phyloP scores from a whole-genome alignment of 37 sponge, comb jelly and placozoan species.

The Corticium candelabrum region DNA sequence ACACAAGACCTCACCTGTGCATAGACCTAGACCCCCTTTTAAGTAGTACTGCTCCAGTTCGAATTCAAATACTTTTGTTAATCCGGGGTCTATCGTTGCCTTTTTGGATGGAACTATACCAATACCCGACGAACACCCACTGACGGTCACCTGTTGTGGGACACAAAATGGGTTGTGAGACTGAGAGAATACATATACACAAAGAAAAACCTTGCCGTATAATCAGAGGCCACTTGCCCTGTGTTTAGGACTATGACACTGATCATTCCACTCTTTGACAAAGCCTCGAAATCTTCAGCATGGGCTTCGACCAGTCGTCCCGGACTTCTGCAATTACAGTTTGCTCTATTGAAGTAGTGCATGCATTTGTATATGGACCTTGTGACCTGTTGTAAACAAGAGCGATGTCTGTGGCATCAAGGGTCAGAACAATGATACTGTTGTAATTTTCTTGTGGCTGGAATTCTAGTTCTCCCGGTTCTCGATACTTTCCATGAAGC shows the following conservation, averaged over 20 bases:
- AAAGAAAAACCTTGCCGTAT: constrained; percentile 48
- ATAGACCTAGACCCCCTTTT: background rate
- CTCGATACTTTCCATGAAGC: background rate
- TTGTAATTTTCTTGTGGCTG: background rate
- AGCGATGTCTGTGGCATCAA: background rate
- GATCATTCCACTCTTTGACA: constrained; percentile 42
- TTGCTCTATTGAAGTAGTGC: no score
- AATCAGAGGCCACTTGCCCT: constrained; percentile 45
- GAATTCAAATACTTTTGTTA: background rate
- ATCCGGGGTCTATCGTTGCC: background rate
- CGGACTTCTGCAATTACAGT: constrained; percentile 26
- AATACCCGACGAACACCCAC: background rate
- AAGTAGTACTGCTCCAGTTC: background rate
- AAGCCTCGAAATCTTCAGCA: constrained; percentile 64
- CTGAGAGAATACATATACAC: no score
- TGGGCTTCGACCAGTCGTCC: constrained; percentile 61
- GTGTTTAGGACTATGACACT: constrained; percentile 46
- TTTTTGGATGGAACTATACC: background rate
- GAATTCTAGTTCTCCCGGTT: background rate
- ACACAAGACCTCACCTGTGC: background rate
- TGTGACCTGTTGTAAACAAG: background rate
- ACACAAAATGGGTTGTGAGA: no score
- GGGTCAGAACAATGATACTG: background rate
- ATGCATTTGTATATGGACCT: background rate
- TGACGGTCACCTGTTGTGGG: background rate